Evolutionary conservation across 2,888 invertebrate species (phyloP).

Genomic region (Eledone cirrhosa): DNA sequence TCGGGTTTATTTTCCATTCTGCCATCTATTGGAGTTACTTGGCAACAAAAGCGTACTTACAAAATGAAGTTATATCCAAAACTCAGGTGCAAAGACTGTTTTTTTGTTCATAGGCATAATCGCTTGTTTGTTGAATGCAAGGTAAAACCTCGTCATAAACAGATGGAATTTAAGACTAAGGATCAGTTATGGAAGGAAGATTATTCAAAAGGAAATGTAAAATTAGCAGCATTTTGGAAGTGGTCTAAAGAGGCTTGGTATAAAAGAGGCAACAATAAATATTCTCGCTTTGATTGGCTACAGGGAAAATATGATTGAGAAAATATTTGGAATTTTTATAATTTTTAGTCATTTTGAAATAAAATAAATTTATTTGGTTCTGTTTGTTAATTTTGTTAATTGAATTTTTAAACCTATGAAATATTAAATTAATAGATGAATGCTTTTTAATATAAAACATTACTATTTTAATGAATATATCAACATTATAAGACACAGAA

Average conservation of each 20-base stretch:
- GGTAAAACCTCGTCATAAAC: slow-evolving; percentile 61
- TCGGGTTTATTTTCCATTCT: not conserved
- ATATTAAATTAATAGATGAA: no score
- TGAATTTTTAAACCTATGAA: no score
- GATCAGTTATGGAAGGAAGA: slow-evolving; percentile 48
- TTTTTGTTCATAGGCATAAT: slow-evolving; percentile 57
- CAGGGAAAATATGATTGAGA: slow-evolving; percentile 37
- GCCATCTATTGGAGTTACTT: not conserved
- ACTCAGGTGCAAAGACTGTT: slow-evolving; percentile 58
- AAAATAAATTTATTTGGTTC: no score
- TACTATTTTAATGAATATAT: no score
- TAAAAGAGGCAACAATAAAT: slow-evolving; percentile 40
- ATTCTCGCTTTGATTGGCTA: slow-evolving; percentile 47
- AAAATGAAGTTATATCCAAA: slow-evolving; percentile 50
- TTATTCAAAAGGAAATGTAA: slow-evolving; percentile 46
- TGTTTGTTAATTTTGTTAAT: no score
- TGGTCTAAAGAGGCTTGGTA: slow-evolving; percentile 40
- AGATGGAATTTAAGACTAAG: slow-evolving; percentile 53
- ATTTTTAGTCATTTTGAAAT: no score
- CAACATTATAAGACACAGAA: no score
- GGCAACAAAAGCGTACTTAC: slow-evolving; percentile 44
- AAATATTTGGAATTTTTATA: no score
- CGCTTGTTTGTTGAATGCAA: slow-evolving; percentile 62
- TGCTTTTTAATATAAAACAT: no score
- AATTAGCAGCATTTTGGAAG: slow-evolving; percentile 42